phyloP scores from a whole-genome alignment of 2,888 invertebrate genomes.

The Diaphora mendica region DNA sequence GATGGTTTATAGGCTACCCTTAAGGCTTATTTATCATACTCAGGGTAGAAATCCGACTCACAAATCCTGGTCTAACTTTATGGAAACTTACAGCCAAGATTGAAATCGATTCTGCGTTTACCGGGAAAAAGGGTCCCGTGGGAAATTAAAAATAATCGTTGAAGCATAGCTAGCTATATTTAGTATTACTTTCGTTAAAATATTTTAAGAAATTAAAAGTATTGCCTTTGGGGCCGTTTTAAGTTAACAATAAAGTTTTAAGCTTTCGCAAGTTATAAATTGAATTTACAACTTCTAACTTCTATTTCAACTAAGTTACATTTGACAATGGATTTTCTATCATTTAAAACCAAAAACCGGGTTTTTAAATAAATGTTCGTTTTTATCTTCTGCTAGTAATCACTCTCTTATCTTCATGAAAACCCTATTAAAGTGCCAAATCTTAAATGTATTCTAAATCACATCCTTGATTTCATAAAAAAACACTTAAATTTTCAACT shows the following conservation, averaged over 20 bases:
- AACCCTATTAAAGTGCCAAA: background rate
- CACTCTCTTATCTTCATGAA: background rate
- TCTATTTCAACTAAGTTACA: background rate
- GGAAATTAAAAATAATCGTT: conserved; percentile 52
- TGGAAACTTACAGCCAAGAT: conserved; percentile 43
- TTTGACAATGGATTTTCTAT: background rate
- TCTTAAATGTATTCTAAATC: background rate
- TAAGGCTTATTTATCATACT: conserved; percentile 24
- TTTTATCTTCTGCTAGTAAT: background rate
- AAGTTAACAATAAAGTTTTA: background rate
- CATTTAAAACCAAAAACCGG: background rate
- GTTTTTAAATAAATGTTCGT: background rate
- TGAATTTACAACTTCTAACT: background rate
- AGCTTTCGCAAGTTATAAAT: background rate
- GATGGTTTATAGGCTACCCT: conserved; percentile 23
- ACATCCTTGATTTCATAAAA: background rate
- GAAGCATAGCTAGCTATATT: conserved; percentile 36
- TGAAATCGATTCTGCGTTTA: conserved; percentile 48
- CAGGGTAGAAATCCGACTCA: conserved; percentile 20
- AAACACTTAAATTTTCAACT: background rate
- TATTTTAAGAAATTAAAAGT: conserved; percentile 11
- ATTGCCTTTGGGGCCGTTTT: background rate
- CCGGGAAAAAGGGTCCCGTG: conserved; percentile 41
- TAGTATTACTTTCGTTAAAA: conserved; percentile 21
- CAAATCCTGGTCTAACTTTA: conserved; percentile 40